Base-by-base conservation (phyloP, 2,113 vertebrate genomes). In the Myodes glareolus region DNA sequence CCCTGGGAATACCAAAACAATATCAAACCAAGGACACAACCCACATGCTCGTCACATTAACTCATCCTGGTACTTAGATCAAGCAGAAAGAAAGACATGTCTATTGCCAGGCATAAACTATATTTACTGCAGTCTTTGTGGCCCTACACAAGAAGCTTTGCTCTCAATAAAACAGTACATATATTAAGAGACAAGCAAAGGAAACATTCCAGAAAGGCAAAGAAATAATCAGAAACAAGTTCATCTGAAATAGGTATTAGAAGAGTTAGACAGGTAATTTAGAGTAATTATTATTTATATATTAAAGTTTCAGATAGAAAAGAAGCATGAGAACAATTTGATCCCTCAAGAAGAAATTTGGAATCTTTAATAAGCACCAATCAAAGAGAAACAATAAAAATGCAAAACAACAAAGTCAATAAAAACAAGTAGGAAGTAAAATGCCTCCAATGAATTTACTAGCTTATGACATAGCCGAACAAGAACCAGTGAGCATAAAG, bases 141-240 rank as follows among this genome's bases (percentile, higher is more conserved):
- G 10, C 10, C 33, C 9, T 55, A 47, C 17, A 91, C 17, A 39
- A 96, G 21, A 89, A 47, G 10, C 23, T 81, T 52, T 73, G 87
- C 36, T 89, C 92, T 89, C 36, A 75, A 89, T 75, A 88, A 91
- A 77, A 55, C 33, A 90, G 1, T 19, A 86, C 19, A 23, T 19
- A 36, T 42, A 58, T 50, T 93, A 85, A 80, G 88, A 85, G 27
- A 84, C 33, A 73, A 85, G 1, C 33, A 85, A 81, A 97, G 76
- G 21, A 52, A 10, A 86, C 42, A 80, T 86, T 75, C 25, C 6
- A 68, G n/a, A 77, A n/a, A 89, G 47, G 86, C 47, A 84, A 90
- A 39, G 55, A 52, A 65, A 91, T 88, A 21, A 50, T 77, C 23
- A 81, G 70, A 89, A 94, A 6, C 42, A 76, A 29, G 87, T 11